Base-by-base conservation (phyloP, 2,888 invertebrate genomes). In the Ophioninae sp. region DNA sequence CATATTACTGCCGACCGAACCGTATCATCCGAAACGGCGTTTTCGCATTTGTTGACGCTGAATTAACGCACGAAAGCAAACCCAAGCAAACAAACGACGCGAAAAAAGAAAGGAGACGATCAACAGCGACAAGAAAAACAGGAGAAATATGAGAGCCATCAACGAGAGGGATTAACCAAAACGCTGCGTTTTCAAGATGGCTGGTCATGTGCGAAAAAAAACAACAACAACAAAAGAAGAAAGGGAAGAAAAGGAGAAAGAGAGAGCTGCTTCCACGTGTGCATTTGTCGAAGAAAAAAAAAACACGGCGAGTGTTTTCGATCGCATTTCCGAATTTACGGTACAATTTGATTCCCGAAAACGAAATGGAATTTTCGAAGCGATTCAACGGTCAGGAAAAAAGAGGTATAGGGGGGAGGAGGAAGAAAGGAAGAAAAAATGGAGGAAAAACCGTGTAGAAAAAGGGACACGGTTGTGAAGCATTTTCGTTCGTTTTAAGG, bases 1-100 rank as follows among this genome's bases (percentile, higher is more conserved):
- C 30, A 84, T 81, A 76, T 17, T 84, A 90, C 92, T 90, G 86
- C 74, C 79, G 81, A 83, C 80, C 81, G 81, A 81, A 83, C 82
- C 85, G 81, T 85, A 73, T 81, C 81, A 74, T 85, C 79, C 79
- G 62, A 84, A 80, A 70, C 86, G 82, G 59, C 85, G 83, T 81
- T 86, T 74, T 73, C 85, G 82, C 81, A 85, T 80, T 79, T 82
- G 85, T 87, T 86, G 84, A 84, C 84, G 82, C 75, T 83, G 79
- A 85, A 85, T 61, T 65, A 62, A 65, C 61, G 23, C 30, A 30
- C 30, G 3, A 30, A 30, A 30, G 67, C 69, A 72, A 21, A 72
- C 37, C 30, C 30, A 30, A 30, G 3, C 30, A 30, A 30, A 30
- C 30, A 30, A 30, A 30, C 30, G 3, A 30, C 30, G 30, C 3